A percentile compares a stretch with the other conserved stretches of the same genome.
phyloP scores from a whole-genome alignment of 2,113 vertebrate genomes.

The Bubo bubo region DNA sequence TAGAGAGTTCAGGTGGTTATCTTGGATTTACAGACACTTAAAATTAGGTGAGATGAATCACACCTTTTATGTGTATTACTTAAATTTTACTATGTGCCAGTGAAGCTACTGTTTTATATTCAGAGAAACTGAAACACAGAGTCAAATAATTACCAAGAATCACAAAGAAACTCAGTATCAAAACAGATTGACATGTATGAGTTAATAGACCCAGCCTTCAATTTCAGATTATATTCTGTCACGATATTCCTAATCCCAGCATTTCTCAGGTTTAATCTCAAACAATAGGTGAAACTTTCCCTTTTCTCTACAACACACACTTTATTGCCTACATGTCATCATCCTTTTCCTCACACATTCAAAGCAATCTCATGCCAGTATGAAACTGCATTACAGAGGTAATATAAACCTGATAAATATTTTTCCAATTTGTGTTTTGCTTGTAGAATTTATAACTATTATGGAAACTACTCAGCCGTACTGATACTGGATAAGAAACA shows the following conservation, averaged over 20 bases:
- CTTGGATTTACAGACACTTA: background rate
- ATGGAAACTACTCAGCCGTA: background rate
- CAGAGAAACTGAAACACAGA: background rate
- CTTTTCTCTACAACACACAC: background rate
- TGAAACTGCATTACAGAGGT: background rate
- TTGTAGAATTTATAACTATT: background rate
- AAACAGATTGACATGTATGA: background rate
- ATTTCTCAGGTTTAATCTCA: background rate
- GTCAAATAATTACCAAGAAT: background rate
- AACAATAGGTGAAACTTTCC: background rate
- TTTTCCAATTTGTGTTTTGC: constrained; percentile 16
- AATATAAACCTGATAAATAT: background rate
- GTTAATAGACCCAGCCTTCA: background rate
- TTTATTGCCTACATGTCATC: background rate
- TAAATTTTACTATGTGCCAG: background rate
- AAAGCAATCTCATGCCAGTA: background rate
- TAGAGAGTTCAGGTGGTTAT: background rate
- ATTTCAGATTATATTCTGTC: background rate
- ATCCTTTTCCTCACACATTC: background rate
- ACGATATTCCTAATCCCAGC: background rate
- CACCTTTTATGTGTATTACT: background rate
- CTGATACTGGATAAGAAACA: background rate
- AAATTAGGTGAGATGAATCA: background rate
- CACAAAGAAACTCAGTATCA: background rate
- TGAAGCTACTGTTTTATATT: background rate